phyloP scores from a whole-genome alignment of 2,888 invertebrate species.

The Orchesella flavescens region DNA sequence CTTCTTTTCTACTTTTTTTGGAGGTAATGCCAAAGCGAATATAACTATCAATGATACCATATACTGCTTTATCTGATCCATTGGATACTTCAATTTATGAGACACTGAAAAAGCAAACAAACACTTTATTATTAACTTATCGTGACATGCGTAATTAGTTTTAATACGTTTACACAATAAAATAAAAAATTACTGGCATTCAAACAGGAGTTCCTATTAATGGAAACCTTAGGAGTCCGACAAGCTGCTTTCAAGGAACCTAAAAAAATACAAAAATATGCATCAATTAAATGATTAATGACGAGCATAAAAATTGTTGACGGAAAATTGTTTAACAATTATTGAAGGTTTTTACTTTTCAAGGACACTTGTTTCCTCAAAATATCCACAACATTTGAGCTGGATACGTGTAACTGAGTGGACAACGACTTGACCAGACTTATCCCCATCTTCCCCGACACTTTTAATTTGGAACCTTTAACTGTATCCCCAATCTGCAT shows the following conservation, averaged over 20 bases:
- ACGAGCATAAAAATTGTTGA: neutral
- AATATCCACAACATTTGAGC: slow-evolving; percentile 6
- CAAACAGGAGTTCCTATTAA: slow-evolving; percentile 3
- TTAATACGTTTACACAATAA: neutral
- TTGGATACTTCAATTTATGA: slow-evolving; percentile 13
- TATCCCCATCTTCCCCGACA: neutral
- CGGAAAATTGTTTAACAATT: neutral
- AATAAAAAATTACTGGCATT: slow-evolving; percentile 26
- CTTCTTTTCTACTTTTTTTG: neutral
- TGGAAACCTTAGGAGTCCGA: slow-evolving; percentile 6
- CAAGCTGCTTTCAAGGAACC: slow-evolving; percentile 21
- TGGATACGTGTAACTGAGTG: slow-evolving; percentile 8
- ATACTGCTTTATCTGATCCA: slow-evolving; percentile 38
- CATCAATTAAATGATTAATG: neutral
- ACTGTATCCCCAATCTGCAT: slow-evolving; percentile 2
- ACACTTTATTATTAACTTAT: neutral
- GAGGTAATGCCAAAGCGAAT: slow-evolving; percentile 34
- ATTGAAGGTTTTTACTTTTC: neutral
- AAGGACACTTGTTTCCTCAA: slow-evolving; percentile 35
- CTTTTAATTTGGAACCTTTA: slow-evolving; percentile 15
- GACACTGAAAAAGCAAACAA: slow-evolving; percentile 1
- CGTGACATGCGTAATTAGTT: neutral
- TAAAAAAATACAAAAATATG: neutral
- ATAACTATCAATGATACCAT: slow-evolving; percentile 44
- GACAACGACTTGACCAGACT: slow-evolving; percentile 28